Evolutionary conservation across 92 coral and sea anemone genomes (phyloP).

Genomic region (Umimayanthus chanpuru): DNA sequence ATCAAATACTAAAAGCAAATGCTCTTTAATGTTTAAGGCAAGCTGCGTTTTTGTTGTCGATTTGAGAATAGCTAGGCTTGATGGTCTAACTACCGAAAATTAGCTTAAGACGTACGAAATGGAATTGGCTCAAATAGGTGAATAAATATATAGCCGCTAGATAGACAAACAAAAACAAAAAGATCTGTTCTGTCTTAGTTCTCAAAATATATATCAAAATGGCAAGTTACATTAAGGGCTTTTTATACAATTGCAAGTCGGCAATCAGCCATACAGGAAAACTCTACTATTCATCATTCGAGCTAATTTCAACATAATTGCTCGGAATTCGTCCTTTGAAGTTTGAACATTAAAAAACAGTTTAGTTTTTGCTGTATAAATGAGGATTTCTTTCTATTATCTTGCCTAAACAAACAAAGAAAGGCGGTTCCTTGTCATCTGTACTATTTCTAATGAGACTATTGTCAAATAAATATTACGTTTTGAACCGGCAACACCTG

Average conservation of each 20-base stretch:
- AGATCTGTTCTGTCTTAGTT: too few species aligned
- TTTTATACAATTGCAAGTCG: background rate
- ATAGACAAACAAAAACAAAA: too few species aligned
- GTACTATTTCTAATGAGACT: slow-evolving; percentile 3
- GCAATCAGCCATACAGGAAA: background rate
- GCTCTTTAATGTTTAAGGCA: too few species aligned
- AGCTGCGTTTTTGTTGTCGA: too few species aligned
- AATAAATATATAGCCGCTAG: too few species aligned
- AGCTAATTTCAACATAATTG: background rate
- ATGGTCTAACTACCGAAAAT: too few species aligned
- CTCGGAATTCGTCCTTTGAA: background rate
- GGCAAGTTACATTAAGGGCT: too few species aligned
- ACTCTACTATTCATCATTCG: background rate
- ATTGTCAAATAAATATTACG: slow-evolving; percentile 1
- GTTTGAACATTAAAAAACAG: background rate
- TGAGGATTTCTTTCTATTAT: background rate
- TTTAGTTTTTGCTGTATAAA: background rate
- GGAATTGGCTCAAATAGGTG: too few species aligned
- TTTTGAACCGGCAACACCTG: slow-evolving; percentile 14
- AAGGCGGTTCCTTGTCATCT: background rate
- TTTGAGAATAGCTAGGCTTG: too few species aligned
- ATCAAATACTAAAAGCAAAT: too few species aligned
- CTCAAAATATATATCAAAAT: too few species aligned
- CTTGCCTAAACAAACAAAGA: background rate
- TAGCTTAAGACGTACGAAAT: too few species aligned